Evolutionary conservation across 2,797 vertebrate species (phyloP).

Genomic region (Urosaurus nigricauda): DNA sequence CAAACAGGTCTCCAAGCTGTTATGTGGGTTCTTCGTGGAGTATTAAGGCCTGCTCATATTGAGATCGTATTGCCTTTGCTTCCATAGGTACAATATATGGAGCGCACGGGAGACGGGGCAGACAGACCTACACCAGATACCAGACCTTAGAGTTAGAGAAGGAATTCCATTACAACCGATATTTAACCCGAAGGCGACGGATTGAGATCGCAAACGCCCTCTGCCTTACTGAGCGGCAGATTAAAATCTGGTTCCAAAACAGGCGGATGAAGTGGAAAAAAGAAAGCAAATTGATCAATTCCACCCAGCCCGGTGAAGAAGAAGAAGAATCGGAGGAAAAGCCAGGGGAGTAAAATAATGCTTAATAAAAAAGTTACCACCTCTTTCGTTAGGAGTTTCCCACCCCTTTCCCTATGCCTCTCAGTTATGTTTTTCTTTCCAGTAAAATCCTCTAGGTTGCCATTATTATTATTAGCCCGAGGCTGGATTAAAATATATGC

Average conservation of each 20-base stretch:
- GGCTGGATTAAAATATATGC: constrained; percentile 72
- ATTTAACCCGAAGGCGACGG: constrained; percentile 85
- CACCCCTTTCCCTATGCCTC: constrained; percentile 32
- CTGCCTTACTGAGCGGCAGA: constrained; percentile 87
- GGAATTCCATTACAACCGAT: constrained; percentile 88
- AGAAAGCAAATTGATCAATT: constrained; percentile 87
- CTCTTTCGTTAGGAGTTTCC: constrained; percentile 73
- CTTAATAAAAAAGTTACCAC: constrained; percentile 66
- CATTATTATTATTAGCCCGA: constrained; percentile 52
- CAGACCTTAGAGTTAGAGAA: constrained; percentile 88
- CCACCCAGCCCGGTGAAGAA: constrained; percentile 81
- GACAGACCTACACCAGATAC: constrained; percentile 86
- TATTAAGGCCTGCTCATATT: constrained; percentile 68
- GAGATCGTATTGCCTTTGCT: constrained; percentile 73
- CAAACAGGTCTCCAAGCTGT: constrained; percentile 27
- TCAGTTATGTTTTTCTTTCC: constrained; percentile 58
- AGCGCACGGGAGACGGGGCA: constrained; percentile 85
- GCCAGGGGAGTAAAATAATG: constrained; percentile 80
- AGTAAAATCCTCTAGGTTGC: constrained; percentile 60
- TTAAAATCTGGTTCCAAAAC: constrained; percentile 90
- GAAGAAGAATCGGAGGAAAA: constrained; percentile 83
- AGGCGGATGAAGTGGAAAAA: constrained; percentile 89
- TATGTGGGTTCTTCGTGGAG: constrained; percentile 48
- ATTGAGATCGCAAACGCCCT: constrained; percentile 87
- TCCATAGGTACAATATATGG: constrained; percentile 84